phyloP scores from a whole-genome alignment of 1,140 invertebrate species.

The Homarus americanus region DNA sequence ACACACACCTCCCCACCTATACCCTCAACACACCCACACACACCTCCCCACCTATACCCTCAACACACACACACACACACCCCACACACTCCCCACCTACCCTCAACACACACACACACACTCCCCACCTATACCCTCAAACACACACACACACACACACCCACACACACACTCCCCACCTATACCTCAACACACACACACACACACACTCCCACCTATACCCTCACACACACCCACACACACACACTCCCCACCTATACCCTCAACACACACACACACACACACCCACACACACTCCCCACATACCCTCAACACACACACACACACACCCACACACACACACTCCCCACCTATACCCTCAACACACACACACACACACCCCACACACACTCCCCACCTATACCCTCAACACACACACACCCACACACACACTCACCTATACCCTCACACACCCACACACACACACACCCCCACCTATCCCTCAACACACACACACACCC shows the following conservation, averaged over 20 bases:
- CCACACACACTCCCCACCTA: not conserved
- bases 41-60: not conserved
- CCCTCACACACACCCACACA: too few relatives aligned
- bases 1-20: not conserved
- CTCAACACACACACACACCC: too few relatives aligned
- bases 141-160: slow-evolving; percentile 3
- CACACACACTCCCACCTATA: not conserved
- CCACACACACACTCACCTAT: not conserved
- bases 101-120: not conserved
- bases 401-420: not conserved
- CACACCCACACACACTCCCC: not conserved
- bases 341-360: too few relatives aligned
- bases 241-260: not conserved
- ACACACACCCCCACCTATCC: not conserved
- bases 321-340: not conserved
- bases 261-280: not conserved
- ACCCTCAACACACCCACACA: not conserved
- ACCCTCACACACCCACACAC: not conserved
- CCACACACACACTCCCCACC: not conserved
- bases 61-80: not conserved
- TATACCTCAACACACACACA: not conserved
- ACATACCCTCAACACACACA: too few relatives aligned
- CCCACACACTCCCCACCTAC: not conserved
- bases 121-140: not conserved
- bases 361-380: not conserved